Conservation (phyloP, 2,888 invertebrate species). For the Idaea biselata region DNA sequence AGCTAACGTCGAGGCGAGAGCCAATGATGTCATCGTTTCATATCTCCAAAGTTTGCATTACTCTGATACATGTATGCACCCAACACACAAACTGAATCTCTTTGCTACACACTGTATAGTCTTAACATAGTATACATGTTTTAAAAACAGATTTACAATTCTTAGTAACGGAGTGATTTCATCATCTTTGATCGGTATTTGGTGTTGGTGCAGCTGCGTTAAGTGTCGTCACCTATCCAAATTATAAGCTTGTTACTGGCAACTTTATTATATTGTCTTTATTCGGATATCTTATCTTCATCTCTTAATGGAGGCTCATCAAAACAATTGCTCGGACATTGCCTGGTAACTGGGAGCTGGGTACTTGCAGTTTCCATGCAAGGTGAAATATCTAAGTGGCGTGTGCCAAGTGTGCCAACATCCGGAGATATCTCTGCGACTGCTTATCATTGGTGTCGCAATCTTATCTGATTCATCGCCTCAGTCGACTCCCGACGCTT, state of each 20-base stretch:
- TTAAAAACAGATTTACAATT: neutral
- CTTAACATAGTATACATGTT: neutral
- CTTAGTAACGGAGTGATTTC: constrained; percentile 40
- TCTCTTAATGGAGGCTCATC: too few relatives aligned
- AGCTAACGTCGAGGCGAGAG: constrained; percentile 15
- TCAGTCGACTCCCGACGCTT: neutral
- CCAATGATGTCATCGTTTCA: constrained; percentile 7
- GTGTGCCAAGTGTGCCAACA: neutral
- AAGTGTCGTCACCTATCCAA: neutral
- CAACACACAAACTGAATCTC: constrained; percentile 19
- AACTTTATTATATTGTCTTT: neutral
- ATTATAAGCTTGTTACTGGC: neutral
- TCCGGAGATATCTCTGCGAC: constrained; percentile 6
- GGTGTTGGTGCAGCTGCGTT: neutral
- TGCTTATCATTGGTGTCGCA: constrained; percentile 11
- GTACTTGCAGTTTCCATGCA: neutral
- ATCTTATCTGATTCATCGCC: constrained; percentile 15
- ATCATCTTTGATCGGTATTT: constrained; percentile 10
- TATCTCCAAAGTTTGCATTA: constrained; percentile 20
- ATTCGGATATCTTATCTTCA: neutral
- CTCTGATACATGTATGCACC: constrained; percentile 25
- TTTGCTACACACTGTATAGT: neutral
- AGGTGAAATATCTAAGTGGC: neutral
- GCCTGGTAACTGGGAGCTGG: neutral
- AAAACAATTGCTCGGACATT: too few relatives aligned